Percentiles rank a stretch among this genome's conserved stretches.
These are phyloP conservation scores for Elymnias hypermnestra DNA, from an alignment of 1,140 invertebrate genomes.

Conservation along the genomic window DNA sequence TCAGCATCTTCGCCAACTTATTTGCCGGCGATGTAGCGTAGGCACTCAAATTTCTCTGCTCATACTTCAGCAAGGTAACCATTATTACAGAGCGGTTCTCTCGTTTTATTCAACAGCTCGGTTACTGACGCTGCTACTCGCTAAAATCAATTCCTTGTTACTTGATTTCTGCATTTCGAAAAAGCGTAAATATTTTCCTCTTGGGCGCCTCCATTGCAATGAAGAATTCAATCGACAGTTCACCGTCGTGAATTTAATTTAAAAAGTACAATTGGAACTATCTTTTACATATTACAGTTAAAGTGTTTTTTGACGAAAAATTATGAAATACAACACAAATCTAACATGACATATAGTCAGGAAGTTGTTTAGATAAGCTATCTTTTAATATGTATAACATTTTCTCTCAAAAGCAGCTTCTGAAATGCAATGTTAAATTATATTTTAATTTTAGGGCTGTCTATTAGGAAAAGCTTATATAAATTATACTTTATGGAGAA, in stretches of 20 bases:
- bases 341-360: too few relatives aligned
- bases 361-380: too few relatives aligned
- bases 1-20: conserved; percentile 18
- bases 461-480: too few relatives aligned
- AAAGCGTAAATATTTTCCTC: conserved; percentile 74
- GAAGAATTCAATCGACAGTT: conserved; percentile 60
- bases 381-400: too few relatives aligned
- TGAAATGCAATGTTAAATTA: too few relatives aligned
- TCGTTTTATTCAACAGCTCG: conserved; percentile 60
- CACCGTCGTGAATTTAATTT: conserved; percentile 61
- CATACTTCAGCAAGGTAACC: conserved; percentile 56
- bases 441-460: too few relatives aligned
- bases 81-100: conserved; percentile 52
- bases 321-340: too few relatives aligned
- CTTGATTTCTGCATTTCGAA: conserved; percentile 74
- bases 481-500: too few relatives aligned
- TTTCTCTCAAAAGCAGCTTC: too few relatives aligned
- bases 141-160: conserved; percentile 74
- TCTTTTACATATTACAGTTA: too few relatives aligned
- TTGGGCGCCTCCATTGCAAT: conserved; percentile 58
- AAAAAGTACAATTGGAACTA: too few relatives aligned
- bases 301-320: too few relatives aligned
- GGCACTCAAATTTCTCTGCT: conserved; percentile 31
- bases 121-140: conserved; percentile 54
- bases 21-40: conserved; percentile 18